A percentile compares a stretch with the other conserved stretches of the same genome.
phyloP scores from a whole-genome alignment of 2,113 vertebrate species.

The Platichthys flesus region DNA sequence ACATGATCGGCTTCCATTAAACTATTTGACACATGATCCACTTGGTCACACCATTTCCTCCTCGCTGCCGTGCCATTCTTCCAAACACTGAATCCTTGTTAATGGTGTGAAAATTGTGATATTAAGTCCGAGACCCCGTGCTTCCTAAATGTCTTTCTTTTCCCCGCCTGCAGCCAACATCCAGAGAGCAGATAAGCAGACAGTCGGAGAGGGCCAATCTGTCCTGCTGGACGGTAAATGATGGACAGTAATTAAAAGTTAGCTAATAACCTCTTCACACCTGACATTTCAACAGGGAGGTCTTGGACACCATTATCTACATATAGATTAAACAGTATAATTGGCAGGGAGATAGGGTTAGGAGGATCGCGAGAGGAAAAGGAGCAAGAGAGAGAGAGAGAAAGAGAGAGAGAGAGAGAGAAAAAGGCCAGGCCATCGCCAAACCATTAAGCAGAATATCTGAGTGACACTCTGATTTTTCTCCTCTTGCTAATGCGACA shows the following conservation, averaged over 20 bases:
- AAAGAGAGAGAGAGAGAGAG: conserved; percentile 14
- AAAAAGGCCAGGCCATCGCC: conserved; percentile 77
- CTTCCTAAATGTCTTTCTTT: conserved; percentile 63
- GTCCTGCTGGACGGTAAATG: conserved; percentile 84
- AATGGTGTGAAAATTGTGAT: conserved; percentile 70
- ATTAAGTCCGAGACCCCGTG: conserved; percentile 65
- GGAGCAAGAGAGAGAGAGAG: conserved; percentile 2
- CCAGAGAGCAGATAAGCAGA: conserved; percentile 69
- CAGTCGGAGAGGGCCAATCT: conserved; percentile 76
- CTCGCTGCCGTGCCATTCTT: conserved; percentile 28
- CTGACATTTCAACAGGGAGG: conserved; percentile 95
- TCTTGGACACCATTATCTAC: conserved; percentile 94
- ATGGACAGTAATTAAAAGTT: conserved; percentile 99
- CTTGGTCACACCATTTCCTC: conserved; percentile 35
- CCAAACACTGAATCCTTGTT: conserved; percentile 51
- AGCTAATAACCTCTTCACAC: conserved; percentile 96
- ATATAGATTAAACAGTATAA: conserved; percentile 99
- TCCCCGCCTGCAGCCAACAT: conserved; percentile 62
- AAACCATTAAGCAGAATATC: conserved; percentile 82
- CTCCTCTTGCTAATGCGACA: conserved; percentile 86
- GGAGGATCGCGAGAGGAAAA: conserved; percentile 80
- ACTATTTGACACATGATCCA: conserved; percentile 60
- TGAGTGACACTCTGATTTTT: conserved; percentile 91
- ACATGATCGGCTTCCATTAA: conserved; percentile 38
- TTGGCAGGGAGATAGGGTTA: conserved; percentile 92